Evolutionary conservation across 2,797 vertebrate species (phyloP).

Genomic region (Podarcis lilfordi): DNA sequence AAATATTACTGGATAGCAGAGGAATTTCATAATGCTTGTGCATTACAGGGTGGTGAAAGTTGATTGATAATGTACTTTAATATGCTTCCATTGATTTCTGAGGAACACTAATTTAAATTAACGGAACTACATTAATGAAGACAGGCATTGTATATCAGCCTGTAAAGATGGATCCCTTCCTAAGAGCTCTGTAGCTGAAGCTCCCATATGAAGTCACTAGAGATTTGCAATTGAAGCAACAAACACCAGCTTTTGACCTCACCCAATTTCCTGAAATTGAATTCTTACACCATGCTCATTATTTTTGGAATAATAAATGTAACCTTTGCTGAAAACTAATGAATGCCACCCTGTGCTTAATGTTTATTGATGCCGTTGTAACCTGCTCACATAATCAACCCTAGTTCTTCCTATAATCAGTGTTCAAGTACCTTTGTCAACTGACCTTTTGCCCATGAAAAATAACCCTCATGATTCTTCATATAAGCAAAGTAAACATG

Average conservation of each 20-base stretch:
- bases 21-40: neutral
- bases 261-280: neutral
- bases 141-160: neutral
- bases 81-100: neutral
- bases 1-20: neutral
- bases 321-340: neutral
- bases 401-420: neutral
- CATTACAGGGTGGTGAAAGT: neutral
- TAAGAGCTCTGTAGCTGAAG: neutral
- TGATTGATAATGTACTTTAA: neutral
- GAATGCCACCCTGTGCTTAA: neutral
- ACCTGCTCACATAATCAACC: slow-evolving; percentile 18
- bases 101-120: neutral
- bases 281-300: neutral
- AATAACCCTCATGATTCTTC: slow-evolving; percentile 21
- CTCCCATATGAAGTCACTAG: neutral
- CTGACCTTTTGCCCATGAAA: neutral
- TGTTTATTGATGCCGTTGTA: neutral
- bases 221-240: neutral
- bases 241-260: neutral
- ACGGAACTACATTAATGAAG: neutral
- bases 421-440: slow-evolving; percentile 9
- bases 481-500: slow-evolving; percentile 21
- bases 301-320: neutral
- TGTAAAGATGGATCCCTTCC: neutral